Conservation (phyloP, 30 jellyfish, hydroid and myxozoan genomes). For the Hydractinia echinata region DNA sequence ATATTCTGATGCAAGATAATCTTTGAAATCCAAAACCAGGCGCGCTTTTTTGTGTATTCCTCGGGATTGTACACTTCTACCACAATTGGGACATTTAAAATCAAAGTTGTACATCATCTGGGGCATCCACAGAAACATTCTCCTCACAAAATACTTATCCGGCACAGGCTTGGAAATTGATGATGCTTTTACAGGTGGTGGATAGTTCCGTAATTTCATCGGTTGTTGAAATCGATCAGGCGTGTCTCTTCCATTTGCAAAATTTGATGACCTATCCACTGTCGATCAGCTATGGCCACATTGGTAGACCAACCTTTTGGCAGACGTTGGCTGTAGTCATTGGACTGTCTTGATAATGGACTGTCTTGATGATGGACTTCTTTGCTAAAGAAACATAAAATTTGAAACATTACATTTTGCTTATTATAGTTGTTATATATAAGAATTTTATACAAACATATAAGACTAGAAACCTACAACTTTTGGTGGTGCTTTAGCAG, state of each 20-base stretch:
- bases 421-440: no score
- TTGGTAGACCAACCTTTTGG: slow-evolving; percentile 20
- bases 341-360: slow-evolving; percentile 6
- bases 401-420: no score
- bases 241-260: slow-evolving; percentile 5
- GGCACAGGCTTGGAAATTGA: slow-evolving; percentile 7
- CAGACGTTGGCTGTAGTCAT: neutral
- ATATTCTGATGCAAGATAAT: slow-evolving; percentile 25
- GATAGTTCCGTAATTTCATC: no score
- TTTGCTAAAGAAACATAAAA: no score
- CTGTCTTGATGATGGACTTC: neutral
- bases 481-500: no score
- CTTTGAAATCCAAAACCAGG: slow-evolving; percentile 14
- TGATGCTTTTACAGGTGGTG: no score
- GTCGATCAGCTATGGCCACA: neutral
- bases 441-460: no score
- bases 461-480: no score
- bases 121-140: slow-evolving; percentile 26
- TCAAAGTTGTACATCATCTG: neutral
- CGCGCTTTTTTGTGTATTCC: slow-evolving; percentile 24
- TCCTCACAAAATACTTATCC: slow-evolving; percentile 24
- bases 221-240: neutral
- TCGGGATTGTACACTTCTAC: slow-evolving; percentile 13
- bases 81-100: slow-evolving; percentile 17
- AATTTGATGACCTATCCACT: slow-evolving; percentile 16